A percentile compares a stretch with the other conserved stretches of the same genome.
These are phyloP conservation scores for Xerus inauris DNA, from an alignment of 2,113 vertebrate species.

Conservation along the genomic window DNA sequence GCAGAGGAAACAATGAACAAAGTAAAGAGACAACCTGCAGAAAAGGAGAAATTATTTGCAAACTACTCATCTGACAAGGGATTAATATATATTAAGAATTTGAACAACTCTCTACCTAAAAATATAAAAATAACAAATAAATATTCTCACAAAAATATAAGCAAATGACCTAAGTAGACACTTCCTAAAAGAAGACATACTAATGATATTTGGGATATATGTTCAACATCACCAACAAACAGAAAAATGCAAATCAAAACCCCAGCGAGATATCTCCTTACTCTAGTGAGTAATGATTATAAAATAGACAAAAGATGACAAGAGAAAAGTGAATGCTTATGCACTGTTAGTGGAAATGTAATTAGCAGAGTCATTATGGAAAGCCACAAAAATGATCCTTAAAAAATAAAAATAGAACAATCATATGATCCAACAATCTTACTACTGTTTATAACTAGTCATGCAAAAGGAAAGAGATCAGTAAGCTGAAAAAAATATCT, in stretches of 20 bases:
- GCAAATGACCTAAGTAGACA: neutral
- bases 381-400: neutral
- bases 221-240: no score
- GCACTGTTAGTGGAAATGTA: neutral
- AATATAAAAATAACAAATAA: neutral
- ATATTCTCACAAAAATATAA: neutral
- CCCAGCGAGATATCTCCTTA: neutral
- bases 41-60: neutral
- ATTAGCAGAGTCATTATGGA: neutral
- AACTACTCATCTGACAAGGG: neutral
- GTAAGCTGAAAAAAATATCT: no score
- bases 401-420: neutral
- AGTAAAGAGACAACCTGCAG: neutral
- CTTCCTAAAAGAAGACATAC: neutral
- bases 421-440: neutral
- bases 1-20: neutral
- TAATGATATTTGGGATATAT: neutral
- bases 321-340: neutral
- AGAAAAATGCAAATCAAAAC: neutral
- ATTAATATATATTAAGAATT: neutral
- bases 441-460: neutral
- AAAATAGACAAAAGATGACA: neutral
- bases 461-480: neutral
- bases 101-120: neutral
- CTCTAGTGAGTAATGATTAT: neutral